phyloP scores from a whole-genome alignment of 1,140 invertebrate species.

The Drosophila sucinea region DNA sequence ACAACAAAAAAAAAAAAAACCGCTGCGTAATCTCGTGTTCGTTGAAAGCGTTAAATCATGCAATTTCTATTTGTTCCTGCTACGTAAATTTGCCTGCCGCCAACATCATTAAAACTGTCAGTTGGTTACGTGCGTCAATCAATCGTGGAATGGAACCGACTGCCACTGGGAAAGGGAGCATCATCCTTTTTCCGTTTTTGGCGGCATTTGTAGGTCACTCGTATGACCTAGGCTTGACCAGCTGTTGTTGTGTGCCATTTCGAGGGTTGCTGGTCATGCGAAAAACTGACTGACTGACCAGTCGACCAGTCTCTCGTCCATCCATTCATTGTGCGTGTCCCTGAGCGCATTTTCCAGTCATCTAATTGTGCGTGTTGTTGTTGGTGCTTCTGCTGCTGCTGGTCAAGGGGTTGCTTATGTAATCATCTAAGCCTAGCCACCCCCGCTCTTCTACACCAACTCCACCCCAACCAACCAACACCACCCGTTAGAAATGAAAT shows the following conservation, averaged over 20 bases:
- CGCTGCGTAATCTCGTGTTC: conserved; percentile 5
- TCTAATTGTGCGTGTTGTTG: conserved; percentile 38
- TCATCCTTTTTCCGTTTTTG: conserved; percentile 59
- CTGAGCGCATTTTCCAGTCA: conserved; percentile 50
- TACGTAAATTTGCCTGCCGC: conserved; percentile 7
- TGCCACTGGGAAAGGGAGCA: conserved; percentile 14
- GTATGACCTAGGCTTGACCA: conserved; percentile 55
- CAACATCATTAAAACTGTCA: conserved; percentile 34
- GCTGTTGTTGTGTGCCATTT: conserved; percentile 54
- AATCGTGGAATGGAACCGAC: conserved; percentile 27
- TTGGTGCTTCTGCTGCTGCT: conserved; percentile 1
- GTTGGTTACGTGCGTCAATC: conserved; percentile 40
- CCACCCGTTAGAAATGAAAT: conserved; percentile 28
- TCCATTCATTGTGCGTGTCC: conserved; percentile 30
- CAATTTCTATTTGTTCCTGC: conserved; percentile 40
- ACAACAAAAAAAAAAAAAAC: not conserved
- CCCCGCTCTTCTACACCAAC: not conserved
- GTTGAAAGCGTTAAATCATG: conserved; percentile 31
- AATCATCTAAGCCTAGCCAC: conserved; percentile 9
- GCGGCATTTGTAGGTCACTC: conserved; percentile 60
- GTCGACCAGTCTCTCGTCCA: conserved; percentile 6
- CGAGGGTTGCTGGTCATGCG: conserved; percentile 74
- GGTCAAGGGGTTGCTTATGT: conserved; percentile 61
- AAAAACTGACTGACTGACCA: conserved; percentile 62
- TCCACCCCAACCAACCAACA: not conserved